Conservation (phyloP, 1,140 invertebrate genomes). For the Macrotrachela quadricornifera region DNA sequence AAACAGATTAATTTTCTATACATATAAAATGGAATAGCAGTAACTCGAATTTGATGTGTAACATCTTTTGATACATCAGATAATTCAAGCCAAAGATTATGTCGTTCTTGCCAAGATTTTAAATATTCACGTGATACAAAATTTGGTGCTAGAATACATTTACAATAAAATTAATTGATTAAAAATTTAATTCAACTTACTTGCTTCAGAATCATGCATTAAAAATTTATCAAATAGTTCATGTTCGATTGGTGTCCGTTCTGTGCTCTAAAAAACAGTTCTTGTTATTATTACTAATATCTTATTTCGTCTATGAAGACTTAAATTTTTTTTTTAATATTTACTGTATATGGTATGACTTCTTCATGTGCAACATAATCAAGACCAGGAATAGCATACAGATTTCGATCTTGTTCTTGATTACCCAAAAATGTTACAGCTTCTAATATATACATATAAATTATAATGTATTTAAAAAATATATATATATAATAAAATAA, state of each 20-base stretch:
- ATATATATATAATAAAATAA: too few species aligned
- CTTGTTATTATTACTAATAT: too few species aligned
- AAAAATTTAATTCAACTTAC: slow-evolving; percentile 24
- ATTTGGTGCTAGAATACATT: neutral
- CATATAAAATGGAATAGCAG: slow-evolving; percentile 93
- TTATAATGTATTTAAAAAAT: too few species aligned
- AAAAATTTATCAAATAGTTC: slow-evolving; percentile 91
- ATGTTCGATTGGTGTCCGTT: slow-evolving; percentile 63
- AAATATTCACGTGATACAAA: slow-evolving; percentile 70
- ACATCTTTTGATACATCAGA: slow-evolving; percentile 94
- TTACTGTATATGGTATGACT: slow-evolving; percentile 27
- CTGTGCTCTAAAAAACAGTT: slow-evolving; percentile 33
- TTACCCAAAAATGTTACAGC: slow-evolving; percentile 85
- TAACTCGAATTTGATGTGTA: slow-evolving; percentile 76
- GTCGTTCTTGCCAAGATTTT: slow-evolving; percentile 82
- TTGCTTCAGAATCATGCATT: slow-evolving; percentile 49
- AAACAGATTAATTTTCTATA: too few species aligned
- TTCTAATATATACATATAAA: slow-evolving; percentile 40
- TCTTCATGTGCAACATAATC: slow-evolving; percentile 94
- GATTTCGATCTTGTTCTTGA: slow-evolving; percentile 61
- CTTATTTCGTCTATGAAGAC: too few species aligned
- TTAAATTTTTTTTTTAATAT: too few species aligned
- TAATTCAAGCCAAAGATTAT: slow-evolving; percentile 82
- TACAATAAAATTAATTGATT: slow-evolving; percentile 8
- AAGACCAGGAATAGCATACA: slow-evolving; percentile 73